phyloP scores from a whole-genome alignment of 2,113 vertebrate species.

The Microcebus ravelobensis region DNA sequence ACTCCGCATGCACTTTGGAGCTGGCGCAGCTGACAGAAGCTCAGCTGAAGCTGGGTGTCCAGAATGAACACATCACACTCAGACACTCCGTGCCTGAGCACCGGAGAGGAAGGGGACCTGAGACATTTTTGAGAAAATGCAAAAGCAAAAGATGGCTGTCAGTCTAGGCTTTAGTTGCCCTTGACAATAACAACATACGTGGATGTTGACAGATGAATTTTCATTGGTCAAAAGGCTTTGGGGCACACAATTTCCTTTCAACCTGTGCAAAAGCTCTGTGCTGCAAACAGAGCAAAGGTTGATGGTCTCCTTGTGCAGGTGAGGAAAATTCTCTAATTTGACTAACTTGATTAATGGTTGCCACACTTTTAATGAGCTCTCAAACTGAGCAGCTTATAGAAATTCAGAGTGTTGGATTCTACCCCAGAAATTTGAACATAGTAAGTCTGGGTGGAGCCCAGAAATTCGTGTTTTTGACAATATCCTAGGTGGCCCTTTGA shows the following conservation, averaged over 20 bases:
- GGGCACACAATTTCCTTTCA: neutral
- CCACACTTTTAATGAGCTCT: conserved; percentile 19
- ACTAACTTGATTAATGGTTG: neutral
- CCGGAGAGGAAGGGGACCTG: neutral
- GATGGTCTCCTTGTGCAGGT: neutral
- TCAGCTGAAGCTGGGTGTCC: neutral
- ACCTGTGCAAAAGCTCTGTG: neutral
- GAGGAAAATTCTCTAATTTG: neutral
- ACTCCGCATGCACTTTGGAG: conserved; percentile 32
- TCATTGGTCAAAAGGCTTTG: neutral
- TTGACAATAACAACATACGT: neutral
- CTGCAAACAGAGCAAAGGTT: neutral
- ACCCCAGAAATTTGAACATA: neutral
- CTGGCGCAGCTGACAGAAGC: neutral
- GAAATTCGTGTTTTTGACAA: conserved; percentile 7
- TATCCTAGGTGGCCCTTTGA: neutral
- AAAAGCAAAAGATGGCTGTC: neutral
- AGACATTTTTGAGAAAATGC: neutral
- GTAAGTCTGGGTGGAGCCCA: neutral
- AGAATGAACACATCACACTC: neutral
- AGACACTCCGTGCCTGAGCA: neutral
- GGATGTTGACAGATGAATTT: neutral
- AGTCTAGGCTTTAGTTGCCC: neutral
- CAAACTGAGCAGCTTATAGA: neutral
- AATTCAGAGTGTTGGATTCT: conserved; percentile 22